phyloP scores from a whole-genome alignment of 2,797 vertebrate species.

The Threskiornis aethiopicus region DNA sequence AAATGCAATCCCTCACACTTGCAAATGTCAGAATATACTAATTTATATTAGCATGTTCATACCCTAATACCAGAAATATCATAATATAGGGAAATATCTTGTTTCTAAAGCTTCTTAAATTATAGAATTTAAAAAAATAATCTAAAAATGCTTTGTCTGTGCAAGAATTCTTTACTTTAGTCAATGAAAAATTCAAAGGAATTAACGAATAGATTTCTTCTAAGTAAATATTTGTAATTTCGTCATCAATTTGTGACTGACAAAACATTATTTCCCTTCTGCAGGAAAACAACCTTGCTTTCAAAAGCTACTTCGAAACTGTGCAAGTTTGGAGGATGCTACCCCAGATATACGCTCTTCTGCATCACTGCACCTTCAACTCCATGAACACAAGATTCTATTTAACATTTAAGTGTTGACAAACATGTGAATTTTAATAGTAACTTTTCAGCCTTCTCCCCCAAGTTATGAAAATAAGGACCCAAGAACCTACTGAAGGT shows the following conservation, averaged over 20 bases:
- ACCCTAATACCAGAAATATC: not conserved
- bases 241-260: not conserved
- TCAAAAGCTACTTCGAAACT: not conserved
- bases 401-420: not conserved
- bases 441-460: not conserved
- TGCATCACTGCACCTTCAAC: not conserved
- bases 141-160: not conserved
- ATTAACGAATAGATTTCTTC: not conserved
- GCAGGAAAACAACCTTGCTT: not conserved
- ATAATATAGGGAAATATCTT: not conserved
- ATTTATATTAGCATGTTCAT: not conserved
- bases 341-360: not conserved
- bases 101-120: not conserved
- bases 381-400: rapidly evolving
- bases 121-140: not conserved
- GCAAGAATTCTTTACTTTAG: not conserved
- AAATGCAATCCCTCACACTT: not conserved
- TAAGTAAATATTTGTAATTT: not conserved
- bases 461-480: not conserved
- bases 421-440: not conserved
- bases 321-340: not conserved
- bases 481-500: not conserved
- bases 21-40: not conserved
- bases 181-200: not conserved
- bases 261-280: not conserved